Evolutionary conservation across 2,888 invertebrate genomes (phyloP).

Genomic region (Mesochorus sp.): DNA sequence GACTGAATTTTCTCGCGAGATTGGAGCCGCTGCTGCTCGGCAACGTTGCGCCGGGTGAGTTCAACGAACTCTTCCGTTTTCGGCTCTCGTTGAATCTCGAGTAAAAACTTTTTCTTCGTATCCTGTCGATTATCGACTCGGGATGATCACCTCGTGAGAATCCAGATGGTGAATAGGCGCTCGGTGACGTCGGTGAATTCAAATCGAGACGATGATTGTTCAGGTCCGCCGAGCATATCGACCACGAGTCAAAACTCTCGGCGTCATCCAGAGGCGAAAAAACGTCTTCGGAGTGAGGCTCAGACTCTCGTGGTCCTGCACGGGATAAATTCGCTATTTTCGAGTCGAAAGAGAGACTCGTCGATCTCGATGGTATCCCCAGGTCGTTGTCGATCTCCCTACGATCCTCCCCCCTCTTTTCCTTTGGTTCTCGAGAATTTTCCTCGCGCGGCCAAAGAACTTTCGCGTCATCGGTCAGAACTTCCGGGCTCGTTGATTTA

Average conservation of each 20-base stretch:
- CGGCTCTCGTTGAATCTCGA: slow-evolving; percentile 94
- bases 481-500: slow-evolving; percentile 55
- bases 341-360: slow-evolving; percentile 24
- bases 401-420: not conserved
- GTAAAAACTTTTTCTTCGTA: slow-evolving; percentile 94
- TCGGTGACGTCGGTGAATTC: slow-evolving; percentile 83
- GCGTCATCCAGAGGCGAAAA: slow-evolving; percentile 85
- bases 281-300: slow-evolving; percentile 62
- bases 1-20: slow-evolving; percentile 81
- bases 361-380: slow-evolving; percentile 17
- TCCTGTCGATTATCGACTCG: slow-evolving; percentile 93
- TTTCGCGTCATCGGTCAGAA: slow-evolving; percentile 56
- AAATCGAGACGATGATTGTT: slow-evolving; percentile 75
- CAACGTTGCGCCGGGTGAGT: slow-evolving; percentile 75
- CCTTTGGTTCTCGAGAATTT: not conserved
- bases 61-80: slow-evolving; percentile 88
- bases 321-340: slow-evolving; percentile 1
- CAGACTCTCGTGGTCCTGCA: too few relatives aligned
- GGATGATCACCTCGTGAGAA: slow-evolving; percentile 68
- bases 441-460: not conserved
- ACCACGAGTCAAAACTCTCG: slow-evolving; percentile 86
- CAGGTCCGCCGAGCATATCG: slow-evolving; percentile 84
- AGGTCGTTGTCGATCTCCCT: not conserved
- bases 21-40: slow-evolving; percentile 78
- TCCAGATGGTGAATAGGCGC: slow-evolving; percentile 69